Conservation (phyloP, 1,140 invertebrate genomes). For the Pogonus chalceus region DNA sequence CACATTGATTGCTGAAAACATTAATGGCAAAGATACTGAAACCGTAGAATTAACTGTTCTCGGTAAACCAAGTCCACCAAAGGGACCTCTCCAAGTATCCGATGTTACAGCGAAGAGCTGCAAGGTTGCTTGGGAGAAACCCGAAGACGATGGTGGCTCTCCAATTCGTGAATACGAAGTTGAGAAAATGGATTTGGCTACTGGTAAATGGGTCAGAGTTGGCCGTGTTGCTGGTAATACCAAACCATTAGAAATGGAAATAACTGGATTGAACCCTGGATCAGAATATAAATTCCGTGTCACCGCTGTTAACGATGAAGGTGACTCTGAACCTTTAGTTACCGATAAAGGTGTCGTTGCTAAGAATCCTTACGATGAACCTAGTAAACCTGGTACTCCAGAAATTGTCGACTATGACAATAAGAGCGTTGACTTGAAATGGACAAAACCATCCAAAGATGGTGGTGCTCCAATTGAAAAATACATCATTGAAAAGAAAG, state of each 20-base stretch:
- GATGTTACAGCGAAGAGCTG: constrained; percentile 80
- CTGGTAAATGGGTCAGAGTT: constrained; percentile 82
- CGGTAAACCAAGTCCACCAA: constrained; percentile 73
- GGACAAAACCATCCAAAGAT: constrained; percentile 82
- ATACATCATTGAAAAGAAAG: constrained; percentile 97
- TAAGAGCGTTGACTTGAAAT: constrained; percentile 87
- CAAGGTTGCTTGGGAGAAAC: constrained; percentile 81
- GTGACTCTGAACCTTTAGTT: constrained; percentile 86
- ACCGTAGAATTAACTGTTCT: constrained; percentile 86
- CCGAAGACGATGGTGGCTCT: constrained; percentile 86
- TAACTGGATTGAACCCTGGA: constrained; percentile 82
- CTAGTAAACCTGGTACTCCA: constrained; percentile 80
- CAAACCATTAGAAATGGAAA: constrained; percentile 56
- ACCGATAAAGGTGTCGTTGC: constrained; percentile 76
- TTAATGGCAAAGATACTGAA: constrained; percentile 79
- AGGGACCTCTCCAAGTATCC: constrained; percentile 79
- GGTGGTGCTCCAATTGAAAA: constrained; percentile 93
- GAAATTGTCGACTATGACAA: constrained; percentile 89
- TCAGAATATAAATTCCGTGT: constrained; percentile 95
- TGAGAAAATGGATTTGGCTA: constrained; percentile 86
- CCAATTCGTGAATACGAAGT: constrained; percentile 92
- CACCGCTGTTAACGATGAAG: constrained; percentile 89
- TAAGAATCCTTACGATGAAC: constrained; percentile 91
- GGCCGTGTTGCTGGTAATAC: constrained; percentile 57
- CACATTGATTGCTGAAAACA: constrained; percentile 79